Evolutionary conservation across 2,888 invertebrate species (phyloP), one percentile per base, ranked within the genome.

Genomic region (Hipparchia semele): DNA sequence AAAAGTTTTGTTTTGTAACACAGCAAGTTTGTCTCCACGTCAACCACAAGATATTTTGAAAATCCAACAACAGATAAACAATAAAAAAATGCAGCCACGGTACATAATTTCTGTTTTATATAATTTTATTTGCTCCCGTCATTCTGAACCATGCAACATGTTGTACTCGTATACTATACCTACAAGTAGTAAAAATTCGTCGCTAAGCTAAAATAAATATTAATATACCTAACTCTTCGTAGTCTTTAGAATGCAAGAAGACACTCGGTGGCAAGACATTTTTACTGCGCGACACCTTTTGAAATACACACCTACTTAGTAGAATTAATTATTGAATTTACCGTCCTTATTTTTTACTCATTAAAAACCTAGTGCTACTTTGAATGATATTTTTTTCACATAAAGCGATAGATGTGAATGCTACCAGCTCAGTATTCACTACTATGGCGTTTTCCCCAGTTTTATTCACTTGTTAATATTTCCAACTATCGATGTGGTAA

Each of bases 11-110:
- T 77, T 78, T 85, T 86, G 78, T 81, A 80, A 83, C 85, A 80
- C 79, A 79, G 78, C 80, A 74, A 65, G 39, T 39, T 33, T 45
- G 61, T 62, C 62, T 71, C 58, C 76, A 79, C 79, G 81, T 81
- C 84, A 83, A 82, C 80, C 75, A 78, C 81, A 83, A 83, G 82
- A 83, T 80, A 77, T 78, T 82, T 80, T 83, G 79, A 80, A 81
- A 83, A 83, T 79, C 70, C 71, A 61, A 70, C 69, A 67, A 71
- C 69, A 62, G 33, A 59, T 51, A 66, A 66, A 39, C 54, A 73
- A 45, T 3, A 33, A 51, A 53, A 39, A 62, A 65, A 68, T 13
- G 60, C 56, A 68, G 54, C n/a, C 62, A 70, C 23, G 59, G 39
- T 66, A 58, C 12, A 71, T 53, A 53, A 66, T 53, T 69, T 45